A percentile compares a stretch with the other conserved stretches of the same genome.
These are phyloP conservation scores for Philereme vetulata DNA, from an alignment of 2,888 invertebrate species.

Conservation along the genomic window DNA sequence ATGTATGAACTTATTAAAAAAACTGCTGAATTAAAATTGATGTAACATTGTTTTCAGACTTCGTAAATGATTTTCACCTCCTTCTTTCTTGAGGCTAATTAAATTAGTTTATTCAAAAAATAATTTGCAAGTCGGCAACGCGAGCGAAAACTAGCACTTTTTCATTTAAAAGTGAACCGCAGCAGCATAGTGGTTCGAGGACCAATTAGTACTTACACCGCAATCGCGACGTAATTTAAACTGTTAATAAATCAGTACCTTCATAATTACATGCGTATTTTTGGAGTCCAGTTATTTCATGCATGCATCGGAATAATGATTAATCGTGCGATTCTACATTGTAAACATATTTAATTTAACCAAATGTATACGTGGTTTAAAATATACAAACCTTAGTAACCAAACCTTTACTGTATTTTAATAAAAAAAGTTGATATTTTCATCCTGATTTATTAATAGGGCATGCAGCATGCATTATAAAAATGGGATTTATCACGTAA, in stretches of 20 bases:
- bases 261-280: conserved; percentile 5
- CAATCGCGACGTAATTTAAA: conserved; percentile 7
- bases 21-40: too few species aligned
- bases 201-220: conserved; percentile 20
- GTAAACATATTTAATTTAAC: too few species aligned
- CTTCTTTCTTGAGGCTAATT: neutral
- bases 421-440: too few species aligned
- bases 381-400: too few species aligned
- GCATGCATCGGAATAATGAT: conserved; percentile 2
- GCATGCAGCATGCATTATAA: too few species aligned
- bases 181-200: neutral
- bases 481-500: too few species aligned
- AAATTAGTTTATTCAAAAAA: neutral
- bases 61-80: neutral
- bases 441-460: too few species aligned
- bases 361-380: too few species aligned
- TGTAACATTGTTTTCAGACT: neutral
- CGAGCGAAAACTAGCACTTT: neutral
- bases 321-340: too few species aligned
- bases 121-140: neutral
- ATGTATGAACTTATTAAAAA: too few species aligned
- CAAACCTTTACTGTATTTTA: too few species aligned
- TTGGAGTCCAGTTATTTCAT: conserved; percentile 7
- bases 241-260: conserved; percentile 14
- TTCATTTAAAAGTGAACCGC: neutral